Evolutionary conservation across 2,888 invertebrate species (phyloP).

Genomic region (Portevinia maculata): DNA sequence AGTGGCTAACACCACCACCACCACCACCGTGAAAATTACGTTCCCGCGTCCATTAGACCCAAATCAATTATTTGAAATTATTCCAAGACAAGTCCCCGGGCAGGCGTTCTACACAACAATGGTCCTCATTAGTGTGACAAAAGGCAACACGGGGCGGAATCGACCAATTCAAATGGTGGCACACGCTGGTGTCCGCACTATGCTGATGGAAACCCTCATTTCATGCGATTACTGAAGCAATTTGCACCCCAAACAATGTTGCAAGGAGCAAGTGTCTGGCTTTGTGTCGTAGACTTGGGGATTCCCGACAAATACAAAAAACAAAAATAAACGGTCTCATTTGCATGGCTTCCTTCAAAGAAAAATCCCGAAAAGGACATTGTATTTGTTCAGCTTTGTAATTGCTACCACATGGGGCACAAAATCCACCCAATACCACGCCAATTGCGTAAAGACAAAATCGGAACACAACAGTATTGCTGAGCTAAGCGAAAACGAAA

Average conservation of each 20-base stretch:
- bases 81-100: constrained; percentile 65
- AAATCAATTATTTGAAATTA: constrained; percentile 72
- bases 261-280: constrained; percentile 37
- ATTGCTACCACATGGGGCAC: constrained; percentile 72
- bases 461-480: constrained; percentile 50
- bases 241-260: constrained; percentile 70
- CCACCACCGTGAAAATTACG: constrained; percentile 43
- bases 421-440: constrained; percentile 45
- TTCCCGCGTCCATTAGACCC: constrained; percentile 63
- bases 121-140: constrained; percentile 71
- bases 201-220: constrained; percentile 60
- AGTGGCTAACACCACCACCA: constrained; percentile 32
- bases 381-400: constrained; percentile 70
- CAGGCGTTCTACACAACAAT: constrained; percentile 59
- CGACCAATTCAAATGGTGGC: constrained; percentile 33
- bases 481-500: constrained; percentile 38
- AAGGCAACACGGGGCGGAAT: constrained; percentile 56
- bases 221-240: constrained; percentile 71
- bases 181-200: constrained; percentile 33
- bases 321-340: constrained; percentile 23
- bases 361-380: constrained; percentile 52
- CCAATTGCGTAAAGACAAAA: constrained; percentile 70
- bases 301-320: constrained; percentile 31
- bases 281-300: constrained; percentile 70
- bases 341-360: constrained; percentile 53